Evolutionary conservation across 1,140 invertebrate genomes (phyloP).

Genomic region (Trachelipus rathkii): DNA sequence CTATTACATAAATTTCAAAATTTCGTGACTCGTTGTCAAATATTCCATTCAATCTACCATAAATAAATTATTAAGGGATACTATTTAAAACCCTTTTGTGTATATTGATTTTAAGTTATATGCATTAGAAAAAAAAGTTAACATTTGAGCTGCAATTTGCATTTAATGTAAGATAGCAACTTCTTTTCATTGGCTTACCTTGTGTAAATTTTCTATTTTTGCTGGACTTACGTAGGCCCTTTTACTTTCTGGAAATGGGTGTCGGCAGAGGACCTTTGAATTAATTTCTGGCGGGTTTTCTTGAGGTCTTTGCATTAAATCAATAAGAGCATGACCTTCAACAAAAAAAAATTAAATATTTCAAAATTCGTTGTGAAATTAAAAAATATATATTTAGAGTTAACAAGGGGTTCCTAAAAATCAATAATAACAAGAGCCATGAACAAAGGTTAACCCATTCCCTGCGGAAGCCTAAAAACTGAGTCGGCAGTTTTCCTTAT

Average conservation of each 20-base stretch:
- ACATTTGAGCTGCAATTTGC: too few relatives aligned
- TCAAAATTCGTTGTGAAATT: slow-evolving; percentile 17
- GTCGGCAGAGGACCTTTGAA: slow-evolving; percentile 83
- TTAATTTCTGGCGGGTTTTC: slow-evolving; percentile 73
- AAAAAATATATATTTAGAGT: background rate
- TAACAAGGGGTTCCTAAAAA: slow-evolving; percentile 4
- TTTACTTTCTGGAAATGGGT: slow-evolving; percentile 95
- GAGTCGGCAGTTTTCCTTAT: too few relatives aligned
- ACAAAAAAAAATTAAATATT: slow-evolving; percentile 18
- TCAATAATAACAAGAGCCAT: background rate
- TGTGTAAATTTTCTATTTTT: slow-evolving; percentile 72
- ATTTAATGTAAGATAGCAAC: too few relatives aligned
- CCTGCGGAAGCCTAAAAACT: too few relatives aligned
- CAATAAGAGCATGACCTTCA: slow-evolving; percentile 79
- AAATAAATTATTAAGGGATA: too few relatives aligned
- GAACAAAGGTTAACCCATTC: too few relatives aligned
- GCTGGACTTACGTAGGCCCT: slow-evolving; percentile 87
- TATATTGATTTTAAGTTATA: too few relatives aligned
- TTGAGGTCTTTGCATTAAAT: slow-evolving; percentile 74
- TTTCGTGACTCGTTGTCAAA: too few relatives aligned
- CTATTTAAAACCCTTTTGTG: too few relatives aligned
- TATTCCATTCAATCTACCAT: too few relatives aligned
- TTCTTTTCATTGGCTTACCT: slow-evolving; percentile 51
- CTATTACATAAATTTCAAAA: too few relatives aligned
- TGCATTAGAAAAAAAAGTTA: too few relatives aligned